These are phyloP conservation scores for Caradrina clavipalpis DNA, from an alignment of 2,888 invertebrate genomes.

Conservation along the genomic window DNA sequence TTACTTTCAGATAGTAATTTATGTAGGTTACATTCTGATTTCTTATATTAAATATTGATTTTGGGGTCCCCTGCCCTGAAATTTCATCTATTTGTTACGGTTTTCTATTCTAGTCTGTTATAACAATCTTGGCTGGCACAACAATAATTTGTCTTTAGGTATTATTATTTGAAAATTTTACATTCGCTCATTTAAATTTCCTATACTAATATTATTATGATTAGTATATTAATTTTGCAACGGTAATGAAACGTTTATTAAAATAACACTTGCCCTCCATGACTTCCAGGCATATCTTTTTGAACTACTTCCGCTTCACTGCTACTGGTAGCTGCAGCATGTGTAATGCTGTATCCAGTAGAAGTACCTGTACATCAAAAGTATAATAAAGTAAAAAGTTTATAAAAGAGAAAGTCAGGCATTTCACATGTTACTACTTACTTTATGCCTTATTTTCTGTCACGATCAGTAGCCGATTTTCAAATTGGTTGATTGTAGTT, in stretches of 20 bases:
- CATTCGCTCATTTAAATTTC: too few species aligned
- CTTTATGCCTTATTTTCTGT: slow-evolving; percentile 96
- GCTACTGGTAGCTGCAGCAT: slow-evolving; percentile 89
- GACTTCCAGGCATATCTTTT: slow-evolving; percentile 87
- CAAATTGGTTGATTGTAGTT: slow-evolving; percentile 96
- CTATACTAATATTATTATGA: too few species aligned
- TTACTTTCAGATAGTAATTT: slow-evolving; percentile 92
- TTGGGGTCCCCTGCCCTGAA: slow-evolving; percentile 91
- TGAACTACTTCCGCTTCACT: slow-evolving; percentile 86
- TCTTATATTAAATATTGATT: slow-evolving; percentile 91
- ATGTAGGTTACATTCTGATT: slow-evolving; percentile 91
- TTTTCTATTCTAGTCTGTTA: slow-evolving; percentile 95
- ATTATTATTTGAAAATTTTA: too few species aligned
- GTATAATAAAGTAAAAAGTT: not conserved
- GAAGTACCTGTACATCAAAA: slow-evolving; percentile 87
- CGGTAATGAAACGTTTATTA: not conserved
- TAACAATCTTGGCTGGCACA: slow-evolving; percentile 90
- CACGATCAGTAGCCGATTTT: slow-evolving; percentile 94
- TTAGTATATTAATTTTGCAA: not conserved
- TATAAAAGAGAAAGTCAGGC: not conserved
- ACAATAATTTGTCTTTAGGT: not conserved
- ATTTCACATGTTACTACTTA: slow-evolving; percentile 73
- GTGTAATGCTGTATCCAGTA: slow-evolving; percentile 94
- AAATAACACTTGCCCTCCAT: slow-evolving; percentile 86
- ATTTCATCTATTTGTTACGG: slow-evolving; percentile 95